Evolutionary conservation across 1,140 invertebrate genomes (phyloP).

Genomic region (Mamestra configurata): DNA sequence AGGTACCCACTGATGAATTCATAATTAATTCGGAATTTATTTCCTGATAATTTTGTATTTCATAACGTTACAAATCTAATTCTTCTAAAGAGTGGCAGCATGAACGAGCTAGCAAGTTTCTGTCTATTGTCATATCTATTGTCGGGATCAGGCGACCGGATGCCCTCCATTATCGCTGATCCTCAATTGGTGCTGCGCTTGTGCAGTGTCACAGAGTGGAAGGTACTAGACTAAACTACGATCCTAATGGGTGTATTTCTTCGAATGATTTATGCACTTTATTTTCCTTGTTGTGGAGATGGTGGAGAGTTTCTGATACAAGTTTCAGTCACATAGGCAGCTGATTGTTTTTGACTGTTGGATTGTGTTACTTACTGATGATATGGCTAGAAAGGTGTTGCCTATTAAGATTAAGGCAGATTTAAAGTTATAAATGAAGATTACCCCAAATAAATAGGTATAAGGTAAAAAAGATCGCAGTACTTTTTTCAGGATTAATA

Average conservation of each 20-base stretch:
- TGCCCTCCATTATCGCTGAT: conserved; percentile 6
- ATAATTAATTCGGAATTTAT: too few species aligned
- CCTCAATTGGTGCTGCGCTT: conserved; percentile 17
- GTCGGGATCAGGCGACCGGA: conserved; percentile 11
- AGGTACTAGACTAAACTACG: conserved; percentile 7
- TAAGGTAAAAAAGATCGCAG: too few species aligned
- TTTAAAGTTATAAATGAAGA: too few species aligned
- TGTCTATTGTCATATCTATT: conserved; percentile 23
- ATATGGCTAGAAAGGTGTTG: too few species aligned
- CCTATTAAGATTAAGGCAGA: too few species aligned
- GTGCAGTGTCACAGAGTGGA: background rate
- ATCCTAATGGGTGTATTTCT: background rate
- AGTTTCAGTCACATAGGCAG: background rate
- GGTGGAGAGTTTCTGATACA: background rate
- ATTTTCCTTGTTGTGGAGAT: background rate
- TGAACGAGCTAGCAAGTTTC: conserved; percentile 1
- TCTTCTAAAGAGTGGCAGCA: background rate
- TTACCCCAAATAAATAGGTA: too few species aligned
- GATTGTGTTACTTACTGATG: too few species aligned
- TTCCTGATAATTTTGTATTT: background rate
- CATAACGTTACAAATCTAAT: background rate
- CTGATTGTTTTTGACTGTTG: too few species aligned
- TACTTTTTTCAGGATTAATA: too few species aligned
- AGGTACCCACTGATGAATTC: too few species aligned
- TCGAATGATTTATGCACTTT: background rate